These are phyloP conservation scores for Aphelinus certus DNA, from an alignment of 1,140 invertebrate genomes.

Conservation along the genomic window DNA sequence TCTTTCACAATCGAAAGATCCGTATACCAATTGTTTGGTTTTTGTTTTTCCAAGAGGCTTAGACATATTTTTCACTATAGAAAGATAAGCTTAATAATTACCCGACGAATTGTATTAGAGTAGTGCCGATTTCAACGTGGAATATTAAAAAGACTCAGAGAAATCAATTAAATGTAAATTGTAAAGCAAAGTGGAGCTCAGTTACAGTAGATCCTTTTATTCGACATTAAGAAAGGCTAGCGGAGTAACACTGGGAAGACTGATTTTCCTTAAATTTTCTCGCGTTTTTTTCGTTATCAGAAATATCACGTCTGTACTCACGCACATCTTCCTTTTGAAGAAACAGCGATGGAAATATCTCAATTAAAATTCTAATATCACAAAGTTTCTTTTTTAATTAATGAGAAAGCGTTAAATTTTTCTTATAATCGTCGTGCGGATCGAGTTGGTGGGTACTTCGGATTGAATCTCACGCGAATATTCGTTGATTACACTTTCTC, in stretches of 20 bases:
- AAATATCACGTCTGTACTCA: constrained; percentile 22
- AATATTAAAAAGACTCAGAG: too few relatives aligned
- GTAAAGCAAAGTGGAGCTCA: constrained; percentile 20
- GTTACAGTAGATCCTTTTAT: constrained; percentile 21
- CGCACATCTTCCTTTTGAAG: constrained; percentile 33
- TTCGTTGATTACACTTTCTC: constrained; percentile 41
- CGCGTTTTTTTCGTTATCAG: constrained; percentile 20
- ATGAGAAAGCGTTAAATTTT: constrained; percentile 32
- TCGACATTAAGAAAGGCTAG: constrained; percentile 25
- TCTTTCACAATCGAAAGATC: neutral
- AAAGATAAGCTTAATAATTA: too few relatives aligned
- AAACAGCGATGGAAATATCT: constrained; percentile 24
- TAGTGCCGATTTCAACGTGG: too few relatives aligned
- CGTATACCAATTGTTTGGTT: constrained; percentile 1
- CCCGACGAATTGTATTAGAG: too few relatives aligned
- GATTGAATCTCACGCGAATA: constrained; percentile 27
- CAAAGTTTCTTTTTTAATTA: constrained; percentile 36
- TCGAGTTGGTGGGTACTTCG: constrained; percentile 7
- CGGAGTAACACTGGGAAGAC: constrained; percentile 38
- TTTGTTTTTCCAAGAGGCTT: constrained; percentile 1
- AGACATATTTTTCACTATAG: too few relatives aligned
- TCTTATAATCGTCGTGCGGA: constrained; percentile 27
- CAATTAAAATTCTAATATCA: constrained; percentile 46
- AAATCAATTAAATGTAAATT: neutral
- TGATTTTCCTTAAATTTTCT: constrained; percentile 25